A percentile compares a stretch with the other conserved stretches of the same genome.
Evolutionary conservation across 2,797 vertebrate species (phyloP).

Genomic region (Erithacus rubecula): DNA sequence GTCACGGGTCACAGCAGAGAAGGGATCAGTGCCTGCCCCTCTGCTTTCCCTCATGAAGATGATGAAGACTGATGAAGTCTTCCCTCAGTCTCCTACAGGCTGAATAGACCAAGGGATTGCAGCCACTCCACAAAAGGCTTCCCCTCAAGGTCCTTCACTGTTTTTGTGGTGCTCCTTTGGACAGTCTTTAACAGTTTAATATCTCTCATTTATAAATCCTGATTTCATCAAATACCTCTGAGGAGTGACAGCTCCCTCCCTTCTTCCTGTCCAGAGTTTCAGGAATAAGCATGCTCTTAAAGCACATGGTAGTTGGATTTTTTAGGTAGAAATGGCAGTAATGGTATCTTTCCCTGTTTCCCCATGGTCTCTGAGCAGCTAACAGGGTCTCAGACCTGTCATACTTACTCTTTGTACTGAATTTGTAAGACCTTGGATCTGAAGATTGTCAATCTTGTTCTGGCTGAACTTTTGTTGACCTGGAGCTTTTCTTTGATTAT

Average conservation of each 20-base stretch:
- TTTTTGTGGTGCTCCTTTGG: accelerated
- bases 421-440: not conserved
- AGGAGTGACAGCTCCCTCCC: not conserved
- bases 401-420: not conserved
- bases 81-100: not conserved
- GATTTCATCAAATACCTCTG: not conserved
- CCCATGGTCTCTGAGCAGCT: not conserved
- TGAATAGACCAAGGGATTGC: not conserved
- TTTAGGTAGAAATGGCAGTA: not conserved
- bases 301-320: not conserved
- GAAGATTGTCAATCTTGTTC: not conserved
- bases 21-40: not conserved
- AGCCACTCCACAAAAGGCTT: not conserved
- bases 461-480: not conserved
- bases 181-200: not conserved
- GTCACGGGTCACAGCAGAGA: not conserved
- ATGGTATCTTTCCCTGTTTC: not conserved
- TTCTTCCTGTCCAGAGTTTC: not conserved
- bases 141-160: not conserved
- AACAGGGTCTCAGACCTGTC: not conserved
- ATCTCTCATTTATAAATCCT: not conserved
- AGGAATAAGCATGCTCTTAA: not conserved
- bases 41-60: not conserved
- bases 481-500: not conserved
- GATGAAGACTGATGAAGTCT: not conserved